A percentile compares a stretch with the other conserved stretches of the same genome.
Evolutionary conservation across 2,888 invertebrate species (phyloP).

Genomic region (Ernsta delagoae): DNA sequence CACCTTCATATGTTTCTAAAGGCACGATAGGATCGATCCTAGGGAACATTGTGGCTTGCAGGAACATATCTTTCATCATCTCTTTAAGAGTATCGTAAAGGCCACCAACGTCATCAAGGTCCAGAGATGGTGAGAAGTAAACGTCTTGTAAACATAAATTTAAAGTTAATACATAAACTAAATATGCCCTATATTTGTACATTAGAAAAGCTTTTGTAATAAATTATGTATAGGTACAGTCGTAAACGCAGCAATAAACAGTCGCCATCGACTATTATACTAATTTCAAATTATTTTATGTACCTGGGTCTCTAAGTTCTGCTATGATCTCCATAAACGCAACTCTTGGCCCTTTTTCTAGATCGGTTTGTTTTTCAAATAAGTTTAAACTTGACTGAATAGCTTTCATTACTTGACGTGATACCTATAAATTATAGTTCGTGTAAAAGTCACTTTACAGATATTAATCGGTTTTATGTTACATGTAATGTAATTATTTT

Average conservation of each 20-base stretch:
- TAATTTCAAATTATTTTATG: background rate
- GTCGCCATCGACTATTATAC: too few relatives aligned
- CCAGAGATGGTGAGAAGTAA: constrained; percentile 89
- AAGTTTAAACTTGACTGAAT: constrained; percentile 82
- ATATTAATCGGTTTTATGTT: too few relatives aligned
- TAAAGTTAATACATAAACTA: too few relatives aligned
- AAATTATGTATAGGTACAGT: background rate
- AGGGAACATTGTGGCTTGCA: constrained; percentile 89
- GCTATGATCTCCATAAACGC: constrained; percentile 92
- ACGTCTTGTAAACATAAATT: constrained; percentile 72
- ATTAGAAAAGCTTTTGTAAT: too few relatives aligned
- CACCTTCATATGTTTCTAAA: constrained; percentile 72
- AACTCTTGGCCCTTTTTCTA: constrained; percentile 78
- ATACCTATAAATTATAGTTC: constrained; percentile 59
- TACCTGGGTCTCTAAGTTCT: constrained; percentile 89
- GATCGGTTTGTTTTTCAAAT: constrained; percentile 86
- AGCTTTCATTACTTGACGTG: constrained; percentile 72
- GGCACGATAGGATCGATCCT: constrained; percentile 85
- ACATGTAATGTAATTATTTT: too few relatives aligned
- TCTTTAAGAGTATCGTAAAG: constrained; percentile 88
- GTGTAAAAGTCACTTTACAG: too few relatives aligned
- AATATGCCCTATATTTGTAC: too few relatives aligned
- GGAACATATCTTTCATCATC: constrained; percentile 91
- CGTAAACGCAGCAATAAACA: too few relatives aligned
- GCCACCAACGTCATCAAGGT: constrained; percentile 86